Base-by-base conservation (phyloP, 2,113 vertebrate genomes). In the Tapirus terrestris region DNA sequence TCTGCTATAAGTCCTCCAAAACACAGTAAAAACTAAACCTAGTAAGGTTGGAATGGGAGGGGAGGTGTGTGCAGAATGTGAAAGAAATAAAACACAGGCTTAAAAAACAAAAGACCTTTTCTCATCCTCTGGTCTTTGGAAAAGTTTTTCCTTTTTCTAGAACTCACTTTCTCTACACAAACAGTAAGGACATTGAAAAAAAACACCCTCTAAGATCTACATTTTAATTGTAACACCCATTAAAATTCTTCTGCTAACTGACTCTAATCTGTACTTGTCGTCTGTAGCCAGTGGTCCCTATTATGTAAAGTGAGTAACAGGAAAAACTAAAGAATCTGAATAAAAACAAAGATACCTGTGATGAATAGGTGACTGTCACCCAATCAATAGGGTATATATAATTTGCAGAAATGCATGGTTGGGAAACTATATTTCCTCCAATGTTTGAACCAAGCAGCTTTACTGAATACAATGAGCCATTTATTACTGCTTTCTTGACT, bases 51-150 rank as follows among this genome's bases (percentile, higher is more conserved):
- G 5, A 67, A 48, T 72, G 23, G 14, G 23, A 72, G 8, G 23
- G 10, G 13, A 11, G 0, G 0, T 43, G 0, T 45, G 5, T 43
- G 10, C 1, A 61, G 39, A 43, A 80, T 14, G 20, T 13, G 7
- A 79, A 51, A 58, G 31, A 10, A 1, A 39, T 36, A 7, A 86
- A 86, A 65, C 2, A 68, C 25, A 61, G 0, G 0, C 17, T 14
- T 75, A 13, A 51, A 68, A 45, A 27, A 31, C 6, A 51, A 48
- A 88, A 6, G 12, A 16, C 25, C 25, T 17, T 9, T 43, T 36
- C 56, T 61, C 9, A 33, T 61, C 5, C 11, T 39, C 27, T 51
- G 6, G 3, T 63, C 8, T 63, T 85, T 0, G 10, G 10, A 25
- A 20, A 91, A 23, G 0, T 6, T 65, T 25, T 91, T 45, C 11